Conservation (phyloP, 2,113 vertebrate genomes). For the Micromys minutus region DNA sequence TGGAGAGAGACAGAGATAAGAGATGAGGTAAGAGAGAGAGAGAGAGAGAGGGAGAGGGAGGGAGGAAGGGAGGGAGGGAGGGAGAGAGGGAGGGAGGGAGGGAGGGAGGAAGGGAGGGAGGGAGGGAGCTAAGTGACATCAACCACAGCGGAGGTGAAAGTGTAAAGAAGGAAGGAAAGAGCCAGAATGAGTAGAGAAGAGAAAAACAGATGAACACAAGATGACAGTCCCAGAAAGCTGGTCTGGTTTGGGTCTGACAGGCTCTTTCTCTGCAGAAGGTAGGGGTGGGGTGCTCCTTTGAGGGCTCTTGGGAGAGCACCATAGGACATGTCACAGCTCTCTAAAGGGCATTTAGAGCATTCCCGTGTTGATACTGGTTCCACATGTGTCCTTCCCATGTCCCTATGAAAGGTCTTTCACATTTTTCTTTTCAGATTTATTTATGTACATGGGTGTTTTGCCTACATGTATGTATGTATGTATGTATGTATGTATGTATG, state of each 20-base stretch:
- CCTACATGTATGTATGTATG: neutral
- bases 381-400: constrained; percentile 90
- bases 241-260: neutral
- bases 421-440: constrained; percentile 77
- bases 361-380: constrained; percentile 85
- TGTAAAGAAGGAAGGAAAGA: neutral
- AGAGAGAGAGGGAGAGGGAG: too few species aligned
- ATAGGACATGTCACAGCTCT: neutral
- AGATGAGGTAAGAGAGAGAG: too few species aligned
- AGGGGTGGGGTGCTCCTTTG: neutral
- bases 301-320: neutral
- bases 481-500: too few species aligned
- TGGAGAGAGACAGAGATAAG: neutral
- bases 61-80: neutral
- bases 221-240: constrained; percentile 1
- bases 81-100: neutral
- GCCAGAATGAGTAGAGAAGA: neutral
- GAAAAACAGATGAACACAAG: neutral
- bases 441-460: neutral
- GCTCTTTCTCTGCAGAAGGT: neutral
- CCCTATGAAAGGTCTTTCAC: constrained; percentile 91
- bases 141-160: constrained; percentile 31
- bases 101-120: neutral
- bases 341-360: constrained; percentile 90
- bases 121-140: neutral